These are phyloP conservation scores for Propithecus deckenii DNA, from an alignment of 2,797 vertebrate genomes.

Conservation along the genomic window DNA sequence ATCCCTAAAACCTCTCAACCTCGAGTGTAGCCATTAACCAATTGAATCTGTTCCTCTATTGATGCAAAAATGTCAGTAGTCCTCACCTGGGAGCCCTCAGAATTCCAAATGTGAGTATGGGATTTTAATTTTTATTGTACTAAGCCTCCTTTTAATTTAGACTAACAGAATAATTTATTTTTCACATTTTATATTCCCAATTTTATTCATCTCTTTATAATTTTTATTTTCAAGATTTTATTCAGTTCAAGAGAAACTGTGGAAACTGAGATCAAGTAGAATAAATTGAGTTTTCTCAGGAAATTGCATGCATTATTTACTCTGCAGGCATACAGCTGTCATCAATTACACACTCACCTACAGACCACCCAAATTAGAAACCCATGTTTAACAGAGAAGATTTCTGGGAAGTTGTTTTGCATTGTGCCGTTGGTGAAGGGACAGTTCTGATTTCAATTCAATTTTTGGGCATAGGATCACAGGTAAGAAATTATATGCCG, in stretches of 20 bases:
- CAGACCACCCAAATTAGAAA: too few relatives aligned
- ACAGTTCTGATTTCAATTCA: neutral
- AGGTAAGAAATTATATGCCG: neutral
- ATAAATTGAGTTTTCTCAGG: neutral
- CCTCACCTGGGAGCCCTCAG: neutral
- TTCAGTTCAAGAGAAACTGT: neutral
- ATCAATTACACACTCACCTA: accelerated
- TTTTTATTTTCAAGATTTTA: neutral
- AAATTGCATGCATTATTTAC: neutral
- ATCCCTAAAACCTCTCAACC: neutral
- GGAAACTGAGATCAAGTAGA: neutral
- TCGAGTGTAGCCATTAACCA: neutral
- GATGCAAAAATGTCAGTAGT: accelerated
- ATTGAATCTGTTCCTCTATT: neutral
- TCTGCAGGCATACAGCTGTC: accelerated
- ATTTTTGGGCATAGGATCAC: neutral
- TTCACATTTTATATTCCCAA: neutral
- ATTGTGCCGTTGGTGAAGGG: accelerated
- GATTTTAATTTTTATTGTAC: neutral
- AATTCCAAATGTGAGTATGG: neutral
- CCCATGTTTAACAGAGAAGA: neutral
- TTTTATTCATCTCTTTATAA: neutral
- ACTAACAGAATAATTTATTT: neutral
- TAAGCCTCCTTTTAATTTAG: neutral
- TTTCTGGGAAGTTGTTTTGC: neutral